Evolutionary conservation across 53 echinoderm and acorn worm species (phyloP).

Genomic region (Echinarachnius parma): DNA sequence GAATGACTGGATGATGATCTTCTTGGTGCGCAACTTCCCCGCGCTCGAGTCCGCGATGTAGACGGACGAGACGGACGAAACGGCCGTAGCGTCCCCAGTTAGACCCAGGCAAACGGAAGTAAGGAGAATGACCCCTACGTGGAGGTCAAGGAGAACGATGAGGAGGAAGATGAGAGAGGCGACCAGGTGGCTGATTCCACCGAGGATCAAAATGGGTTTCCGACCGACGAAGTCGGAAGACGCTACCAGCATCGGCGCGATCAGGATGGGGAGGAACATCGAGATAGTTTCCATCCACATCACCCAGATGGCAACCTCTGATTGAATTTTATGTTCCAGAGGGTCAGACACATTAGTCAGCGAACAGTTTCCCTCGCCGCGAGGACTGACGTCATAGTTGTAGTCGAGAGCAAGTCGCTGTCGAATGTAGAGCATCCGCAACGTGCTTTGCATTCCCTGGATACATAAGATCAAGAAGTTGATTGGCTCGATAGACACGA

Average conservation of each 20-base stretch:
- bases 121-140: conserved; percentile 18
- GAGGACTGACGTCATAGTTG: conserved; percentile 25
- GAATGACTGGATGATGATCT: conserved; percentile 38
- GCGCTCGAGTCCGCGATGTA: conserved; percentile 48
- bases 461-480: conserved; percentile 42
- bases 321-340: conserved; percentile 36
- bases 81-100: conserved; percentile 36
- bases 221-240: conserved; percentile 51
- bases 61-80: conserved; percentile 16
- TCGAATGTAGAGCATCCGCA: conserved; percentile 39
- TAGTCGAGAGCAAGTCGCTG: conserved; percentile 9
- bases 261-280: conserved; percentile 34
- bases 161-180: conserved; percentile 39
- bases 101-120: conserved; percentile 33
- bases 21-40: conserved; percentile 23
- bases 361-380: conserved; percentile 13
- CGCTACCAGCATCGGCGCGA: conserved; percentile 24
- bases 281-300: conserved; percentile 46
- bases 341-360: conserved; percentile 19
- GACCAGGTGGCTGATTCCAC: conserved; percentile 39
- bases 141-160: background rate
- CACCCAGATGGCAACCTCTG: conserved; percentile 36
- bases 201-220: conserved; percentile 41
- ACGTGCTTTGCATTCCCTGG: conserved; percentile 46
- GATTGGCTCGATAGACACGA: conserved; percentile 47